phyloP scores from a whole-genome alignment of 2,888 invertebrate species.

The Deroplatys truncata region DNA sequence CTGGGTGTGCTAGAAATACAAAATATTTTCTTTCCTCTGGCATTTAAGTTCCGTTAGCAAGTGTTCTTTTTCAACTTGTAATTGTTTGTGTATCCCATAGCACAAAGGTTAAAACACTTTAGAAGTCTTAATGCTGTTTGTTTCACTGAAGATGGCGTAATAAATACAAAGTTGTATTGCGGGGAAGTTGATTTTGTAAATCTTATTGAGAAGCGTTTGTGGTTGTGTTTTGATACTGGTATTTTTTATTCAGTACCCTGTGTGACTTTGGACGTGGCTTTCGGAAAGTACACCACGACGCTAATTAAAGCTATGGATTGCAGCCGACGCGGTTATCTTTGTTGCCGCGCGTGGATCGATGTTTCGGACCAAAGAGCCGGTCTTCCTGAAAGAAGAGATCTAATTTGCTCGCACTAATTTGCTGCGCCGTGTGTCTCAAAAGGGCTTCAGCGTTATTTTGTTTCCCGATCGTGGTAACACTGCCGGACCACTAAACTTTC shows the following conservation, averaged over 20 bases:
- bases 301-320: background rate
- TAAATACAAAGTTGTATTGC: background rate
- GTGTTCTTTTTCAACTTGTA: too few relatives aligned
- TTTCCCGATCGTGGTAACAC: constrained; percentile 1
- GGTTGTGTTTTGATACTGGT: background rate
- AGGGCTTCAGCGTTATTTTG: background rate
- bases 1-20: too few relatives aligned
- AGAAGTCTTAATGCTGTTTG: background rate
- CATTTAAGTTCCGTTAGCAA: too few relatives aligned
- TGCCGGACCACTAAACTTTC: background rate
- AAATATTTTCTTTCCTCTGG: too few relatives aligned
- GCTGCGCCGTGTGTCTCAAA: constrained; percentile 4
- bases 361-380: background rate
- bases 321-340: background rate
- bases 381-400: background rate
- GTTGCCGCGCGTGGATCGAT: background rate
- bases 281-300: background rate
- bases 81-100: too few relatives aligned
- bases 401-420: constrained; percentile 7
- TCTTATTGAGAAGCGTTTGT: background rate
- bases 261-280: background rate
- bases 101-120: background rate
- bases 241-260: background rate
- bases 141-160: too few relatives aligned
- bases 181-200: background rate